Base-by-base conservation (phyloP, 2,113 vertebrate genomes). In the Oophaga pumilio region DNA sequence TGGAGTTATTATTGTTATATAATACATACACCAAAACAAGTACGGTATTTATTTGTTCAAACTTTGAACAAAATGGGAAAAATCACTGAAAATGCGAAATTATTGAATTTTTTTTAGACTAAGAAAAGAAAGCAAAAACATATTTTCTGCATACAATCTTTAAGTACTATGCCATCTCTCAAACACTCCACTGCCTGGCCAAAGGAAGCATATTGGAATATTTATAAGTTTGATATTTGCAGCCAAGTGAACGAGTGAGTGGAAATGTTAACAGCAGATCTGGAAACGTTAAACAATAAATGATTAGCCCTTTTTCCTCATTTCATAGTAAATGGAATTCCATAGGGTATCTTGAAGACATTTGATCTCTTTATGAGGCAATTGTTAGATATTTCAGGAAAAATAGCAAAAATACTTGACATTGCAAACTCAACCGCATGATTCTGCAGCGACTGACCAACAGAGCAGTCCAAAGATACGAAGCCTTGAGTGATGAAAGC, bases 231-330 rank as follows among this genome's bases (percentile, higher is more conserved):
- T 26, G 24, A 77, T 62, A n/a, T 50, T 66, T 66, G 57, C 26
- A 77, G 87, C 87, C 87, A 88, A 88, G 80, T 88, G 49, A 76
- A 83, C 43, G 77, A 87, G 18, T 64, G 80, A 88, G 71, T 83
- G 87, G 81, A 88, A 88, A 88, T 88, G 71, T 88, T 88, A 88
- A 77, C 71, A 84, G 81, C 60, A 84, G 87, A 88, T 77, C 87
- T 88, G 87, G 87, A 88, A 88, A 88, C 50, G 71, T 50, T 88
- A 88, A 76, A 88, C 20, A 50, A 77, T 83, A 84, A 76, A 84
- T 77, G 87, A 76, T 88, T 84, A 88, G 79, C 52, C 43, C 59
- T 33, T 53, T 66, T 83, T 60, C 71, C 20, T 88, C 60, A 84
- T 66, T 87, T 73, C 53, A 60, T 74, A 74, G 28, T 17, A 24